phyloP scores from a whole-genome alignment of 2,797 vertebrate species.

The Aphelocoma californica region DNA sequence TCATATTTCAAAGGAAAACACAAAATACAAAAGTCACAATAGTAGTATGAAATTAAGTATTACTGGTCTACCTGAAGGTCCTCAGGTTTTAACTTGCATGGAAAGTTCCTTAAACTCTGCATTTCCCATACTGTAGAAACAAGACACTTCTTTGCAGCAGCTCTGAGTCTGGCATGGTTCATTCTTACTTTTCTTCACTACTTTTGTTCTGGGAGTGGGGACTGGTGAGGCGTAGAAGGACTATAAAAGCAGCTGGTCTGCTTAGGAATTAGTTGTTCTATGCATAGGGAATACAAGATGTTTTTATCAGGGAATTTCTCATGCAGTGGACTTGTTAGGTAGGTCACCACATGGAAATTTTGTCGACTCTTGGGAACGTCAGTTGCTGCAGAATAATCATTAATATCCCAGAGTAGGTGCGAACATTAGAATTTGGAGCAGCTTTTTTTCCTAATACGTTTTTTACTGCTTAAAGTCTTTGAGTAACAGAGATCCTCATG shows the following conservation, averaged over 20 bases:
- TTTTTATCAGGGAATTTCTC: neutral
- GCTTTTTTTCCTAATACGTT: rapidly evolving
- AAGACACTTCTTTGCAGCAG: neutral
- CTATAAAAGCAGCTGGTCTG: neutral
- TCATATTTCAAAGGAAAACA: neutral
- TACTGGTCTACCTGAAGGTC: neutral
- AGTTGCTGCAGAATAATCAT: neutral
- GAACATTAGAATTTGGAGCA: neutral
- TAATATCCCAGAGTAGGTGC: neutral
- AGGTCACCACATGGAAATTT: neutral
- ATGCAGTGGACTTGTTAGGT: neutral
- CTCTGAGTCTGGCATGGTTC: neutral
- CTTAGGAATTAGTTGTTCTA: neutral
- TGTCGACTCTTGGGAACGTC: rapidly evolving
- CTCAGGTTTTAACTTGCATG: neutral
- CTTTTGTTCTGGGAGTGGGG: neutral
- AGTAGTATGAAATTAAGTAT: neutral
- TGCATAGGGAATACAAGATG: neutral
- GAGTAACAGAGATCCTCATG: neutral
- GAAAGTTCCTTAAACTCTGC: neutral
- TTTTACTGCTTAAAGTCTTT: neutral
- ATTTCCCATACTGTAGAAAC: neutral
- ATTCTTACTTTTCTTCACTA: neutral
- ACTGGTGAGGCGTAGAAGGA: neutral
- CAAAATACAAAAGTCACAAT: neutral